Evolutionary conservation across 2,888 invertebrate genomes (phyloP), one percentile per base, ranked within the genome.

Genomic region (Aspidiotus rigidus): DNA sequence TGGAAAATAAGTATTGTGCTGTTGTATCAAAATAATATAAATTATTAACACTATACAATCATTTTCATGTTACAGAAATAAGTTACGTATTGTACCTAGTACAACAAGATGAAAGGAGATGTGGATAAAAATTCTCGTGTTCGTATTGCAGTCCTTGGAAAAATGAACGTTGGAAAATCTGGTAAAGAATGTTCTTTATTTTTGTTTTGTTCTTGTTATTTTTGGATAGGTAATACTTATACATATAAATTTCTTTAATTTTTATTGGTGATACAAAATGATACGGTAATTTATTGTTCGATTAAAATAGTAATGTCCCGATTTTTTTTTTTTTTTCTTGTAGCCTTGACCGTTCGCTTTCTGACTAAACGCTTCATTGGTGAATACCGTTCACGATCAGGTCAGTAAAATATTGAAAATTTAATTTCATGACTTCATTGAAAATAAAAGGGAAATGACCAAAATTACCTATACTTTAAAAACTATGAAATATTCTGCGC

Each of bases 301-400:
- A 49, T 13, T 13, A 63, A 49, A 53, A 15, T 17, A 15, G 40
- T 13, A 13, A 15, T 15, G n/a, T n/a, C n/a, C n/a, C n/a, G n/a
- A n/a, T n/a, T n/a, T n/a, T n/a, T 7, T 16, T 39, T 69, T 79
- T 78, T 79, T 80, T 74, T 80, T 75, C 74, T 82, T 81, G 63
- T 81, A 89, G 89, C 89, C 74, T 80, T 89, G 67, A 88, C 88
- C 70, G 89, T 89, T 5, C 83, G 89, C 73, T 89, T 88, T 77
- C 79, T 89, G 73, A 89, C 89, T 7, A 83, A 86, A 76, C 81
- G 89, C 75, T 89, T 85, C 78, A 89, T 89, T 72, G 89, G 89
- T 71, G 89, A 89, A 82, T 89, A 89, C 78, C 84, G 88, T 76
- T 88, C 88, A 75, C 88, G 88, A 76, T 87, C 88, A 81, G 87